Evolutionary conservation across 2,113 vertebrate species (phyloP).

Genomic region (Bostrychus sinensis): DNA sequence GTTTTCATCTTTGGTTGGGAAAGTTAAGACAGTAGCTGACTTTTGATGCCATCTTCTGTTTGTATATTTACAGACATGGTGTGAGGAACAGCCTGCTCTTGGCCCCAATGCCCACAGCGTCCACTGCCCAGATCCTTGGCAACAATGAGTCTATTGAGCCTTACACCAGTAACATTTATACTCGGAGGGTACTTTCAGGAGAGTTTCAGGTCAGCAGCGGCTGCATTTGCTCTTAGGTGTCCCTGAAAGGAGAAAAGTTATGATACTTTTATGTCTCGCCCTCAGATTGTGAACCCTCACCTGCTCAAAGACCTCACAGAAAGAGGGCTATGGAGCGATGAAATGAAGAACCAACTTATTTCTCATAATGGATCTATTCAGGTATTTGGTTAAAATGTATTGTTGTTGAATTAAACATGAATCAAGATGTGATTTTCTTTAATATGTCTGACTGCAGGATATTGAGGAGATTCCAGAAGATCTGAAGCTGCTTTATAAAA

Average conservation of each 20-base stretch:
- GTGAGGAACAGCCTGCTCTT: constrained; percentile 94
- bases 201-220: constrained; percentile 92
- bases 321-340: constrained; percentile 89
- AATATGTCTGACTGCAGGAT: constrained; percentile 44
- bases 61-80: constrained; percentile 80
- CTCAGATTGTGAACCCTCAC: constrained; percentile 95
- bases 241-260: not conserved
- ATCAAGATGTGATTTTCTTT: not conserved
- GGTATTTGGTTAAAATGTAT: constrained; percentile 70
- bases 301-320: constrained; percentile 97
- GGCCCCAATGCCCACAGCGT: constrained; percentile 97
- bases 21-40: not conserved
- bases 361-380: constrained; percentile 93
- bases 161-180: constrained; percentile 98
- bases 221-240: not conserved
- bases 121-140: constrained; percentile 96
- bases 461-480: constrained; percentile 88
- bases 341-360: constrained; percentile 98
- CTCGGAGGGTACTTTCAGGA: constrained; percentile 93
- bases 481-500: constrained; percentile 95
- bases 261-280: not conserved
- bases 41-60: not conserved
- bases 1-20: not conserved
- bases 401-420: not conserved
- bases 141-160: constrained; percentile 98